A percentile compares a stretch with the other conserved stretches of the same genome.
Conservation (phyloP, 1,140 invertebrate genomes). For the Potamilus streckersoni region DNA sequence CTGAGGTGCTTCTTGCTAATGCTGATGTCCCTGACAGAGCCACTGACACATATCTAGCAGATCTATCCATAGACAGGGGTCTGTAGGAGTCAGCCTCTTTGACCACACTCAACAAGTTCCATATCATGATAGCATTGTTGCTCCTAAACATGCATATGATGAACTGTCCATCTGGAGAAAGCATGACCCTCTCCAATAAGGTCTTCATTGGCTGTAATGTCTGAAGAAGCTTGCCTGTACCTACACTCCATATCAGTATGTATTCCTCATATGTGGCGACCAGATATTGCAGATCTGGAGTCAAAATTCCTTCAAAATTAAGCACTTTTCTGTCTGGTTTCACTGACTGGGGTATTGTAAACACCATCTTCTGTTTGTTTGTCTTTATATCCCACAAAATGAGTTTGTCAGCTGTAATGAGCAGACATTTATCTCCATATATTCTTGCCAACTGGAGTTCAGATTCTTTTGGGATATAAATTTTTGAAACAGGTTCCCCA, state of each 20-base stretch:
- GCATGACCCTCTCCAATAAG: slow-evolving; percentile 10
- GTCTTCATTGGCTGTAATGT: slow-evolving; percentile 31
- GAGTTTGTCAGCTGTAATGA: slow-evolving; percentile 31
- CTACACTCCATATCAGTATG: slow-evolving; percentile 30
- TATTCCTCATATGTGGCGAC: slow-evolving; percentile 40
- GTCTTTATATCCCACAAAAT: slow-evolving; percentile 33
- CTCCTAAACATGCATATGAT: slow-evolving; percentile 28
- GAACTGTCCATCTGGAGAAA: slow-evolving; percentile 30
- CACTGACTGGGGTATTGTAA: slow-evolving; percentile 27
- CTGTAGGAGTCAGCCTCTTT: slow-evolving; percentile 19
- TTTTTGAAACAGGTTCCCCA: slow-evolving; percentile 19
- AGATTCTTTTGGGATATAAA: slow-evolving; percentile 10
- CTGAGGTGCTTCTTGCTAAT: slow-evolving; percentile 26
- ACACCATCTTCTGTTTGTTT: slow-evolving; percentile 28
- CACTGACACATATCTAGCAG: slow-evolving; percentile 32
- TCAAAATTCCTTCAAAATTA: slow-evolving; percentile 30
- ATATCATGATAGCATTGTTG: slow-evolving; percentile 36
- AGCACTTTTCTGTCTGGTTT: slow-evolving; percentile 35
- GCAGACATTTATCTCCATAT: slow-evolving; percentile 17
- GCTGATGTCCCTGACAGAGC: slow-evolving; percentile 23
- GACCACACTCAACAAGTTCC: slow-evolving; percentile 28
- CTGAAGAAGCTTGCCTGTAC: slow-evolving; percentile 21
- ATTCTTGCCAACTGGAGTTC: slow-evolving; percentile 18
- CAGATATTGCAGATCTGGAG: slow-evolving; percentile 24
- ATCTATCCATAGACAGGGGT: slow-evolving; percentile 33